These are phyloP conservation scores for Psilopogon haemacephalus DNA, from an alignment of 2,113 vertebrate genomes.

Conservation along the genomic window DNA sequence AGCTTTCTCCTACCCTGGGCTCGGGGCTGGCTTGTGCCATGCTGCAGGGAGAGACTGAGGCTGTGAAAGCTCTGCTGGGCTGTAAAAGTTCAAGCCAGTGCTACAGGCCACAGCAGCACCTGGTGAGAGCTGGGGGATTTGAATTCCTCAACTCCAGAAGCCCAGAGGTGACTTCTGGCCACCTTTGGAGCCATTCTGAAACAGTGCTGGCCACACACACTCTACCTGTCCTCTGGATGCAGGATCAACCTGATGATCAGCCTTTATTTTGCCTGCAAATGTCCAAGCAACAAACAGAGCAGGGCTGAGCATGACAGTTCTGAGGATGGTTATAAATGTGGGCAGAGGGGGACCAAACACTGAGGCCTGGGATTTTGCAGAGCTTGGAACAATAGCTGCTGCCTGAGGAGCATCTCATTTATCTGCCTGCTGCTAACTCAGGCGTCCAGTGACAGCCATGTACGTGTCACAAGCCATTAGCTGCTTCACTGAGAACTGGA, in stretches of 20 bases:
- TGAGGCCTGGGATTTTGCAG: neutral
- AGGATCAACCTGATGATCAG: neutral
- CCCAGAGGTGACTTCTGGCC: neutral
- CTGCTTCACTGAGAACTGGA: neutral
- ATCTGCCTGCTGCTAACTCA: neutral
- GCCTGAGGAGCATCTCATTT: neutral
- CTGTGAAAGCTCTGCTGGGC: neutral
- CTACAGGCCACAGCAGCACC: neutral
- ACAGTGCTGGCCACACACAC: fast-evolving
- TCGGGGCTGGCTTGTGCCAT: neutral
- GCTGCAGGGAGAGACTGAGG: neutral
- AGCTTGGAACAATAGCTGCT: neutral
- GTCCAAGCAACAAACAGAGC: fast-evolving
- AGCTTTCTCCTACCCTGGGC: neutral
- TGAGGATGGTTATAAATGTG: neutral
- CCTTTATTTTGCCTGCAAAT: neutral
- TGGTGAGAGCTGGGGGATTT: neutral
- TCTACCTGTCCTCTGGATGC: neutral
- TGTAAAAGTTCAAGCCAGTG: neutral
- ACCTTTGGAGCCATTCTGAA: neutral
- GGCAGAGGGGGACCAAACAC: neutral
- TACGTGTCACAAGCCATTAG: neutral
- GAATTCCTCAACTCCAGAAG: neutral
- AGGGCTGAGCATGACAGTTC: fast-evolving
- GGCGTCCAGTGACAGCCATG: fast-evolving